Percentiles rank a stretch among this genome's conserved stretches.
phyloP scores from a whole-genome alignment of 2,888 invertebrate species.

The Aromia moschata region DNA sequence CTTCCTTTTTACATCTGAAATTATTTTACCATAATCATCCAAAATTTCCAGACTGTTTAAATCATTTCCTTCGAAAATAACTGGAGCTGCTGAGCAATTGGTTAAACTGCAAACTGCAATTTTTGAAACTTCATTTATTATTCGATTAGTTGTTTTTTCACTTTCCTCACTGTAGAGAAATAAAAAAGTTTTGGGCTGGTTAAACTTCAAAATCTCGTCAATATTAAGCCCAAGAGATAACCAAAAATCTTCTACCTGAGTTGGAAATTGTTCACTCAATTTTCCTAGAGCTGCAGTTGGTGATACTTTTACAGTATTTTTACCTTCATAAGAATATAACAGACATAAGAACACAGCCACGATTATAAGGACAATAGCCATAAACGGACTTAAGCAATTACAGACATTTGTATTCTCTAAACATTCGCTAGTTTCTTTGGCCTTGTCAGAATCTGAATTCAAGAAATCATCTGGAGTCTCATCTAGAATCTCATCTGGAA shows the following conservation, averaged over 20 bases:
- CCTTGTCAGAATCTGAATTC: no score
- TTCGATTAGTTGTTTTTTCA: conserved; percentile 47
- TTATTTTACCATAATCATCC: conserved; percentile 53
- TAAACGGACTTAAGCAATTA: conserved; percentile 9
- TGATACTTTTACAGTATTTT: no score
- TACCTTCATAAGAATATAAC: conserved; percentile 3
- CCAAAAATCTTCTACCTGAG: conserved; percentile 59
- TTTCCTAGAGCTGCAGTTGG: conserved; percentile 42
- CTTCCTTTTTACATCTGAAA: conserved; percentile 47
- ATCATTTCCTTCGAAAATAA: conserved; percentile 49
- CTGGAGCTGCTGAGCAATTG: conserved; percentile 37
- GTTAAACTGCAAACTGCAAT: conserved; percentile 51
- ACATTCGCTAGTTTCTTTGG: no score
- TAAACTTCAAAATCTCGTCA: conserved; percentile 49
- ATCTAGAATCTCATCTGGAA: no score
- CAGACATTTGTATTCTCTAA: conserved; percentile 1
- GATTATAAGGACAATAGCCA: not conserved
- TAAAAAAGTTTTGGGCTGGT: conserved; percentile 59
- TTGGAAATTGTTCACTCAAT: conserved; percentile 48
- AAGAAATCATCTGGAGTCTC: no score
- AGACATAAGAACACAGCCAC: not conserved
- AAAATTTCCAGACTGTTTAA: conserved; percentile 51
- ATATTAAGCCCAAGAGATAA: conserved; percentile 54
- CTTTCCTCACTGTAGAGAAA: conserved; percentile 57
- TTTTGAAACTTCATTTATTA: conserved; percentile 55